Base-by-base conservation (phyloP, 2,888 invertebrate genomes). In the Euclidia mi region DNA sequence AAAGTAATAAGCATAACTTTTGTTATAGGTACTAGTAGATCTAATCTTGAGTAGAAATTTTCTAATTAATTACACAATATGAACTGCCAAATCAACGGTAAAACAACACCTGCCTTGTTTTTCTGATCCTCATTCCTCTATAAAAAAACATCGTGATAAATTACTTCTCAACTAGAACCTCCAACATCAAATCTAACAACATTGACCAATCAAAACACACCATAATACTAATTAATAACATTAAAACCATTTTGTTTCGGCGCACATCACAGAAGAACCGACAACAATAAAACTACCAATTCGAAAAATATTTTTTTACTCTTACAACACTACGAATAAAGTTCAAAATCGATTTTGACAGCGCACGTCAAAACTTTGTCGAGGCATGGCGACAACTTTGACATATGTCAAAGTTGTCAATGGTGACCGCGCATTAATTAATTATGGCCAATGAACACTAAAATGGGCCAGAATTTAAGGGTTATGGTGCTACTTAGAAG, bases 391-490 rank as follows among this genome's bases (percentile, higher is more conserved):
- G 87, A 88, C 87, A 87, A 76, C 80, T 81, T 75, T 87, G 91
- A 92, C 90, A 91, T 82, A 68, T 88, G 92, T 92, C 91, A 87
- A 73, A 72, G 76, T 75, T 88, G 92, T 91, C 91, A 87, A 72
- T 73, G 75, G 72, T 76, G 76, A 79, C 72, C 78, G 81, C 78
- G 81, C 81, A 85, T 89, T 89, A 87, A 88, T 89, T 90, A 89
- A 90, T 91, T 86, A 87, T 80, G 79, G 81, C 78, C 77, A 78
- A 72, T 76, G 70, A 72, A 57, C 65, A 78, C 81, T 76, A 71
- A 60, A 68, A 58, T 62, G 56, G 53, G 61, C 72, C 60, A 42
- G 47, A 47, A 50, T 61, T 68, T 71, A 71, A 64, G 68, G 64
- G 41, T 34, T 29, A 18, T 37, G 3, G 6, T 15, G n/a, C 3